Percentiles rank a stretch among this genome's conserved stretches.
phyloP scores from a whole-genome alignment of 2,797 vertebrate genomes.

The Hapalemur alaotrensis region DNA sequence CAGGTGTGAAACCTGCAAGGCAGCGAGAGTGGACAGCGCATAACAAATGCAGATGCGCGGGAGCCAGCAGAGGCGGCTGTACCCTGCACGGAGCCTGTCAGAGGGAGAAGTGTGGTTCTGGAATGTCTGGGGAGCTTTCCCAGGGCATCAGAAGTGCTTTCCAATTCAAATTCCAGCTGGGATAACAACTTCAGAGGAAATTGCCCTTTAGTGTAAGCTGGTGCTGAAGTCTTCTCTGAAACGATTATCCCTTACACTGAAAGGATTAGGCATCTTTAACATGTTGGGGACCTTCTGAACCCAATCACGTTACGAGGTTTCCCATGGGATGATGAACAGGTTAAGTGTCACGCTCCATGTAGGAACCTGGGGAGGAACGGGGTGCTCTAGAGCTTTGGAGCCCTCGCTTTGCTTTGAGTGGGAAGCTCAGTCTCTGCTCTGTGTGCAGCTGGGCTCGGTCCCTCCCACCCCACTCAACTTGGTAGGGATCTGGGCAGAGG shows the following conservation, averaged over 20 bases:
- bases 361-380: neutral
- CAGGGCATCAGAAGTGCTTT: neutral
- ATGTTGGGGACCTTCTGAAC: slow-evolving; percentile 2
- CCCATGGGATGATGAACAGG: neutral
- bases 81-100: neutral
- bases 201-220: neutral
- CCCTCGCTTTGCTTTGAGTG: neutral
- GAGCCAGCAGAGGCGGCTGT: neutral
- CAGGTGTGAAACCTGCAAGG: neutral
- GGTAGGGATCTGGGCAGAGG: neutral
- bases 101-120: neutral
- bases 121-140: neutral
- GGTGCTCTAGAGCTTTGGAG: neutral
- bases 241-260: neutral
- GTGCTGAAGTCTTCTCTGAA: slow-evolving; percentile 50
- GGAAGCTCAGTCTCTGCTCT: neutral
- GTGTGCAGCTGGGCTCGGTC: rapidly evolving
- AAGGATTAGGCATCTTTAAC: slow-evolving; percentile 1
- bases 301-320: neutral
- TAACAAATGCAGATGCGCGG: neutral
- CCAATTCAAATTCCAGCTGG: slow-evolving; percentile 33
- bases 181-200: slow-evolving; percentile 51
- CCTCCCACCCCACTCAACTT: rapidly evolving
- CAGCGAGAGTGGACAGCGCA: neutral
- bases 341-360: neutral